Conservation (phyloP, 2,797 vertebrate species). For the Galaxias olidus region DNA sequence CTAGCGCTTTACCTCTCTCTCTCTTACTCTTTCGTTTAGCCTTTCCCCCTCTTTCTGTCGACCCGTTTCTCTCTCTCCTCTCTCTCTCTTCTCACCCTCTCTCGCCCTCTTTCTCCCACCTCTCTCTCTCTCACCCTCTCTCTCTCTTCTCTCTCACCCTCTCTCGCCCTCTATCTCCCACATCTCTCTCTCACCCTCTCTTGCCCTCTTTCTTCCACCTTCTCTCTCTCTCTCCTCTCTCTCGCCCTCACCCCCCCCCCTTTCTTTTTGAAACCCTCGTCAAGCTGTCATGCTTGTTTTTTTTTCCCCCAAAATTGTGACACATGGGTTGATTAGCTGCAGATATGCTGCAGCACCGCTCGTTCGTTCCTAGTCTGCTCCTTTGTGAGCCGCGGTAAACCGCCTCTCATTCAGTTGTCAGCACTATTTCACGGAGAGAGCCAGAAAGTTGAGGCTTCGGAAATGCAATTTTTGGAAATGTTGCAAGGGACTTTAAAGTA, state of each 20-base stretch:
- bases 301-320: background rate
- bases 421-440: too few relatives aligned
- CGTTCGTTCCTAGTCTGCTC: background rate
- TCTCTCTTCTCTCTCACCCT: too few relatives aligned
- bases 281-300: constrained; percentile 6
- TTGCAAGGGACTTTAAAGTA: too few relatives aligned
- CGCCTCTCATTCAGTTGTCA: background rate
- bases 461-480: too few relatives aligned
- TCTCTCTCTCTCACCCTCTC: too few relatives aligned
- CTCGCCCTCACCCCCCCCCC: background rate
- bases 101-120: background rate
- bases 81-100: too few relatives aligned
- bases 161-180: background rate
- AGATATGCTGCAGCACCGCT: background rate
- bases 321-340: background rate
- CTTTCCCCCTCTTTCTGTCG: constrained; percentile 3
- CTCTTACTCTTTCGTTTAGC: too few relatives aligned
- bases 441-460: too few relatives aligned
- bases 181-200: background rate
- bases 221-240: background rate
- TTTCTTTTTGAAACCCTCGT: background rate
- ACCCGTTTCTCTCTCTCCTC: background rate
- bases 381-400: background rate
- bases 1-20: background rate
- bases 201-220: background rate